A percentile compares a stretch with the other conserved stretches of the same genome.
phyloP scores from a whole-genome alignment of 2,888 invertebrate genomes.

The Laspeyria flexula region DNA sequence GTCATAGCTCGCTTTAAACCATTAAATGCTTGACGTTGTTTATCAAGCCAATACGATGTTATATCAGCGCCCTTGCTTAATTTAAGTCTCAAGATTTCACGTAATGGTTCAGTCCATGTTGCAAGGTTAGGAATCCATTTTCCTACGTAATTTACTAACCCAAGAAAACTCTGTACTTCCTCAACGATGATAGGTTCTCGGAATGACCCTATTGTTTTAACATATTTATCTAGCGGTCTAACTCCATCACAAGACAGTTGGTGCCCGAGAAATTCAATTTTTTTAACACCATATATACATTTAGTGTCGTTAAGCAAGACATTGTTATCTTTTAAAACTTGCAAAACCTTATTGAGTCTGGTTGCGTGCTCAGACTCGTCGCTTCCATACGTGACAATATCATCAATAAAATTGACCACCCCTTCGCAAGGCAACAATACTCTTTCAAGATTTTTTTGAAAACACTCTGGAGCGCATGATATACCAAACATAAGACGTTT shows the following conservation, averaged over 20 bases:
- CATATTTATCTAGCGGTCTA: slow-evolving; percentile 1
- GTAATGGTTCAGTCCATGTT: not conserved
- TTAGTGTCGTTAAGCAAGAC: not conserved
- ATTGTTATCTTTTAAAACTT: not conserved
- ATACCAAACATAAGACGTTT: slow-evolving; percentile 63
- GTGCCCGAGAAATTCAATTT: not conserved
- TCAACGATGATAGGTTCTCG: not conserved
- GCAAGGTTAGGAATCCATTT: not conserved
- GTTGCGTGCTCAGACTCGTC: not conserved
- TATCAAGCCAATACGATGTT: not conserved
- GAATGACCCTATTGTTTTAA: not conserved
- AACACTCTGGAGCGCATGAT: slow-evolving; percentile 56
- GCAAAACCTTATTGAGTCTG: not conserved
- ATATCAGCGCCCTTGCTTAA: not conserved
- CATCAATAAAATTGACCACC: not conserved
- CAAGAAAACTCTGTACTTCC: not conserved
- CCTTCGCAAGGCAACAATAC: not conserved
- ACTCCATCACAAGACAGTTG: not conserved
- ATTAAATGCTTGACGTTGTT: not conserved
- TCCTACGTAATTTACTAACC: not conserved
- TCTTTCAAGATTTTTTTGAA: slow-evolving; percentile 19
- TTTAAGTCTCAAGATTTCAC: not conserved
- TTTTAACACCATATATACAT: not conserved
- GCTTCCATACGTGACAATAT: not conserved
- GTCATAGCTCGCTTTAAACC: not conserved